Evolutionary conservation across 2,888 invertebrate genomes (phyloP), one percentile per base, ranked within the genome.

Genomic region (Junonia oenone): DNA sequence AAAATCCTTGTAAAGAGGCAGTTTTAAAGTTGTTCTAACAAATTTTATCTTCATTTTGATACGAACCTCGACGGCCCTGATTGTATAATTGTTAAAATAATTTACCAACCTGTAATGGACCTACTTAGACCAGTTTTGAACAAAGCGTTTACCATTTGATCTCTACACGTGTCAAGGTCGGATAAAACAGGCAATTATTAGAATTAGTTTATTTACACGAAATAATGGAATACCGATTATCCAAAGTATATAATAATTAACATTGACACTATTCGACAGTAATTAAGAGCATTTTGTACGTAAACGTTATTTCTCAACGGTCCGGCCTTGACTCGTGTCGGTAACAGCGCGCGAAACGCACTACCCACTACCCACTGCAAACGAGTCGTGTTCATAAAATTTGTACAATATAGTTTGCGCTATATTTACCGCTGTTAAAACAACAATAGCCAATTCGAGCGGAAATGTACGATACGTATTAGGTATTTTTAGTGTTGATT

Each of bases 241-340:
- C 50, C 9, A n/a, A 26, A 15, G 29, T 56, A 48, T 55, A 59
- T 52, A 14, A 48, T 54, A 50, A 64, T 66, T 69, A 67, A 66
- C 68, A 72, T 71, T 73, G 68, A 72, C 71, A 70, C 60, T 66
- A 69, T 70, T 72, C 64, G 65, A 63, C 61, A 63, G 69, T 70
- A 78, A 79, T 80, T 80, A 76, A 75, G 69, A 72, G 56, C 65
- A 66, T 64, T 65, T 66, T 59, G 59, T 63, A 65, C 63, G 69
- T 70, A 70, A 71, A 71, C 70, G 70, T 68, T 68, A 71, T 73
- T 72, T 73, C 72, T 72, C 67, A 69, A 72, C 62, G 62, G 56
- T 55, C 56, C 63, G 67, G 60, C 74, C 73, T 74, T 73, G 69
- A 59, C 53, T 59, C 48, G 58, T 61, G 62, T 61, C 65, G 63